Evolutionary conservation across 2,888 invertebrate species (phyloP), one percentile per base, ranked within the genome.

Genomic region (Disparrhopalites patrizii): DNA sequence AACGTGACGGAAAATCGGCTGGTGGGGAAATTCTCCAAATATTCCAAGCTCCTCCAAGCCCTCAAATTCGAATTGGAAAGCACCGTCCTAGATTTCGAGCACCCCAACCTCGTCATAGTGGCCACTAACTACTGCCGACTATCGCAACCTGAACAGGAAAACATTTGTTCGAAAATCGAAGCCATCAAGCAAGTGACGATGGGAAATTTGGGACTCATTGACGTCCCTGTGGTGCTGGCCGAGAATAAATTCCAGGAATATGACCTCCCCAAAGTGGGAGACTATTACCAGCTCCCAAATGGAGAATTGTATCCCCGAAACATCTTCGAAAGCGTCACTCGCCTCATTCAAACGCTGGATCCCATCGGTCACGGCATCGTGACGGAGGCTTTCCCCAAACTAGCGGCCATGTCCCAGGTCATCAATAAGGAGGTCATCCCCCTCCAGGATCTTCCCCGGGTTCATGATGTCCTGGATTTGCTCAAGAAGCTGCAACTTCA

Each of bases 381-480:
- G 4, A 43, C 15, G 15, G 43, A 43, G n/a, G 5, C 43, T 20
- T 18, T 68, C 55, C n/a, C n/a, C n/a, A n/a, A n/a, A n/a, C n/a
- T n/a, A n/a, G n/a, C n/a, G n/a, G n/a, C n/a, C n/a, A n/a, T n/a
- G n/a, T n/a, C n/a, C n/a, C n/a, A n/a, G n/a, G n/a, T n/a, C n/a
- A n/a, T n/a, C n/a, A n/a, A n/a, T n/a, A n/a, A n/a, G n/a, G n/a
- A n/a, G n/a, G n/a, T n/a, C n/a, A n/a, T n/a, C n/a, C n/a, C n/a
- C n/a, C n/a, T n/a, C n/a, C n/a, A 18, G 15, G 5, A 15, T 4
- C 15, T 18, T 5, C 20, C 20, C n/a, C n/a, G n/a, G 4, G 20
- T 43, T 15, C 15, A 5, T 10, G 43, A 20, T 10, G 15, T 43
- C 20, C 20, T 20, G n/a, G 15, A 15, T 4, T 15, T 18, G n/a